Evolutionary conservation across 1,140 invertebrate genomes (phyloP).

Genomic region (Camponotus vicinus): DNA sequence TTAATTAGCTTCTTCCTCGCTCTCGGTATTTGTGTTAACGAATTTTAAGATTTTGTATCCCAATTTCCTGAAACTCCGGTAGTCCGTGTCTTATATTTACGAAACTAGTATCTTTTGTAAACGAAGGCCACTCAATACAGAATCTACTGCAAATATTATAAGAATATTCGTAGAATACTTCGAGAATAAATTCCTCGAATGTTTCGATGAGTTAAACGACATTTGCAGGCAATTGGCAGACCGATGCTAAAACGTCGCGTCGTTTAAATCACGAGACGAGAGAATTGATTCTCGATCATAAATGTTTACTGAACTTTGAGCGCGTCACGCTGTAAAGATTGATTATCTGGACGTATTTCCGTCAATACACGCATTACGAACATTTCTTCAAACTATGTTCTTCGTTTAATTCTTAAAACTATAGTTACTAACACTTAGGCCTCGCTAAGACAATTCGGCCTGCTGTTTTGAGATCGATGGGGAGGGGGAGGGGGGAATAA

Average conservation of each 20-base stretch:
- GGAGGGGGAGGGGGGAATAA: not conserved
- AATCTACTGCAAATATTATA: slow-evolving; percentile 73
- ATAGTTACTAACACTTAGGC: slow-evolving; percentile 70
- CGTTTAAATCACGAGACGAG: slow-evolving; percentile 23
- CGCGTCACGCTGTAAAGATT: slow-evolving; percentile 23
- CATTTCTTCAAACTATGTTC: slow-evolving; percentile 40
- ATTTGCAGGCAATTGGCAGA: not conserved
- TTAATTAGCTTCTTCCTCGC: not conserved
- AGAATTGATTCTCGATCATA: slow-evolving; percentile 20
- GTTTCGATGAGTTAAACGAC: slow-evolving; percentile 29
- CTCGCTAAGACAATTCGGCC: slow-evolving; percentile 65
- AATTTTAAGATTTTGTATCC: not conserved
- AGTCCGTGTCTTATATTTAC: slow-evolving; percentile 53
- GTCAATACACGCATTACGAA: slow-evolving; percentile 33
- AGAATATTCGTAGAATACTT: not conserved
- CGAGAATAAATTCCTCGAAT: slow-evolving; percentile 38
- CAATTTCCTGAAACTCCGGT: slow-evolving; percentile 29
- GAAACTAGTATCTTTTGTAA: slow-evolving; percentile 71
- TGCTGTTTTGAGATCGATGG: slow-evolving; percentile 35
- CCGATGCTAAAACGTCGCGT: not conserved
- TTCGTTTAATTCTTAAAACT: slow-evolving; percentile 47
- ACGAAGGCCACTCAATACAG: slow-evolving; percentile 81
- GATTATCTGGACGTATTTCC: slow-evolving; percentile 54
- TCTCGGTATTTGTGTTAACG: not conserved
- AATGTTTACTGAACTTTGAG: slow-evolving; percentile 37